These are phyloP conservation scores for Pandion haliaetus DNA, from an alignment of 2,113 vertebrate species.

Conservation along the genomic window DNA sequence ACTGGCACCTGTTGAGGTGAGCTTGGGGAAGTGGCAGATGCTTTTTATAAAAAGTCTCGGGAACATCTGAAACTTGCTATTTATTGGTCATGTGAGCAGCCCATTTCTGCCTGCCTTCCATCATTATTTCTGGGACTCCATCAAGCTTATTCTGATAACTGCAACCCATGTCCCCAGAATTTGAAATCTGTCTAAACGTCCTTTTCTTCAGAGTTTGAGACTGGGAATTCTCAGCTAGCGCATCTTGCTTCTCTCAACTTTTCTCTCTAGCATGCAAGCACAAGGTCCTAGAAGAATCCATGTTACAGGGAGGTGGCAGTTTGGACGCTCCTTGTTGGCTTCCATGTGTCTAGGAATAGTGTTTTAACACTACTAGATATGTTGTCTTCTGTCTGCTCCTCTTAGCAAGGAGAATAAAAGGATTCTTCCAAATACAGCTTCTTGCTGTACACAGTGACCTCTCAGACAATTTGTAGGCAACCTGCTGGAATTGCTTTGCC, in stretches of 20 bases:
- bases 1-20: conserved; percentile 74
- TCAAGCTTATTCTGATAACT: not conserved
- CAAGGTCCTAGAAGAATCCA: not conserved
- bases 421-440: not conserved
- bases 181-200: not conserved
- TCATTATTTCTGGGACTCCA: not conserved
- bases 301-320: not conserved
- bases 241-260: not conserved
- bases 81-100: not conserved
- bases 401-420: not conserved
- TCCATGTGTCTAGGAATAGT: not conserved
- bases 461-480: not conserved
- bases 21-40: not conserved
- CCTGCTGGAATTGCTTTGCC: not conserved
- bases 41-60: not conserved
- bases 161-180: not conserved
- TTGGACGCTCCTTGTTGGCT: not conserved
- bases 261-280: not conserved
- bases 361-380: not conserved
- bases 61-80: not conserved
- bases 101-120: not conserved
- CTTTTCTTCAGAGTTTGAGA: not conserved
- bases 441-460: not conserved
- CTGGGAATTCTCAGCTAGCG: not conserved
- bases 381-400: not conserved